Percentiles rank a stretch among this genome's conserved stretches.
These are phyloP conservation scores for Dinomys branickii DNA, from an alignment of 2,113 vertebrate genomes.

Conservation along the genomic window DNA sequence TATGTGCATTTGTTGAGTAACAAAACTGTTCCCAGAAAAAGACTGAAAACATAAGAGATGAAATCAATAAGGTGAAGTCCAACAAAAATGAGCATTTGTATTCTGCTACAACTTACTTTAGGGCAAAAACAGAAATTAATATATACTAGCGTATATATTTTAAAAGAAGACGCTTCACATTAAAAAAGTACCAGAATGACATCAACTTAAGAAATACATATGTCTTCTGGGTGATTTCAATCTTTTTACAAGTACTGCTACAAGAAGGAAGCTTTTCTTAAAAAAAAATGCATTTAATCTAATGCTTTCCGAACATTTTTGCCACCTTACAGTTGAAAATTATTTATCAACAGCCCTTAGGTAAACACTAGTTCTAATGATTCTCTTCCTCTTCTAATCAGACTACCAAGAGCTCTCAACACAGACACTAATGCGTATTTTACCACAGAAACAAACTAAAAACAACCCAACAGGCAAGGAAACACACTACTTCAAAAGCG, in stretches of 20 bases:
- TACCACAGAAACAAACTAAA: slow-evolving; percentile 49
- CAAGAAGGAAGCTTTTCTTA: background rate
- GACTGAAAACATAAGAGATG: background rate
- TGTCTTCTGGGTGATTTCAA: slow-evolving; percentile 31
- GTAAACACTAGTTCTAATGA: background rate
- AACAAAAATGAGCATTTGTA: background rate
- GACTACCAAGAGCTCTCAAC: background rate
- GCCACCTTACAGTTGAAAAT: background rate
- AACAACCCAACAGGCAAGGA: slow-evolving; percentile 8
- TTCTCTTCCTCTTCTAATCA: slow-evolving; percentile 27
- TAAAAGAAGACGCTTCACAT: background rate
- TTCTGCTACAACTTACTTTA: slow-evolving; percentile 30
- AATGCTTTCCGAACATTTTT: background rate
- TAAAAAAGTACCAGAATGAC: background rate
- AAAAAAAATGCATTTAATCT: background rate
- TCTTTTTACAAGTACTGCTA: background rate
- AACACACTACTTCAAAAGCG: slow-evolving; percentile 37
- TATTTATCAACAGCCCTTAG: background rate
- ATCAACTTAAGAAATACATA: slow-evolving; percentile 35
- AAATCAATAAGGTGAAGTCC: slow-evolving; percentile 18
- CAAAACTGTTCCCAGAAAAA: slow-evolving; percentile 27
- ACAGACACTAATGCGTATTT: background rate
- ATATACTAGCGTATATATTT: background rate
- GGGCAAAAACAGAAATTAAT: slow-evolving; percentile 39
- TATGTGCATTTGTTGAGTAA: background rate